These are phyloP conservation scores for Chironomus riparius DNA, from an alignment of 2,888 invertebrate species.

Conservation along the genomic window DNA sequence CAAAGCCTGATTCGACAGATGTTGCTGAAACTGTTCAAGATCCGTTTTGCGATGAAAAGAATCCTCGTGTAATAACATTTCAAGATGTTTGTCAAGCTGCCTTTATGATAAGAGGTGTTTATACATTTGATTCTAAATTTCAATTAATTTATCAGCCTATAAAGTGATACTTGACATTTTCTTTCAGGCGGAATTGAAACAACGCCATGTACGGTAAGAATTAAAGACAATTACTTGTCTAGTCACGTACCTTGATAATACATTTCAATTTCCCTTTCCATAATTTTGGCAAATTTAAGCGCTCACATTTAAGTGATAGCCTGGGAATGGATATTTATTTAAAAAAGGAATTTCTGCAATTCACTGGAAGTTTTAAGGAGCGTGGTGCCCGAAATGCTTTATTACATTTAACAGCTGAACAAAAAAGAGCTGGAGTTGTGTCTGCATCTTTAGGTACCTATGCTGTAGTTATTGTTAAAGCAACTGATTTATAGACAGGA, in stretches of 20 bases:
- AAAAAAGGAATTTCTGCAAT: constrained; percentile 90
- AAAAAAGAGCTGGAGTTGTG: constrained; percentile 69
- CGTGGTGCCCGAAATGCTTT: constrained; percentile 84
- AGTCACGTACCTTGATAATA: no score
- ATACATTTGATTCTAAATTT: constrained; percentile 35
- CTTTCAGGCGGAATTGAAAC: neutral
- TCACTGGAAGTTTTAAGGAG: constrained; percentile 95
- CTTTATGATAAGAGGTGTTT: constrained; percentile 63
- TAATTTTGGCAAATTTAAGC: constrained; percentile 45
- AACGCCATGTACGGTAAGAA: constrained; percentile 12
- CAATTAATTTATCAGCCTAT: neutral
- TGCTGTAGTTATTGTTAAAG: no score
- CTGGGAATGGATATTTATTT: constrained; percentile 81
- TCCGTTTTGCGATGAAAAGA: constrained; percentile 55
- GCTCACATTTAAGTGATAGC: constrained; percentile 67
- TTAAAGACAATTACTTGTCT: neutral
- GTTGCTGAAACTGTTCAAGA: constrained; percentile 35
- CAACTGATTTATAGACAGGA: no score
- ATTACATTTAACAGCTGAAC: constrained; percentile 57
- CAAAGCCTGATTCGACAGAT: neutral
- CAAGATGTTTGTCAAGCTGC: constrained; percentile 85
- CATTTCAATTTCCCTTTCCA: constrained; percentile 23
- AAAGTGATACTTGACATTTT: neutral
- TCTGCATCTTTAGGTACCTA: constrained; percentile 91
- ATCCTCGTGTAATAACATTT: constrained; percentile 64